These are phyloP conservation scores for Aurelia coerulea DNA, from an alignment of 30 jellyfish, hydroid and myxozoan genomes.

Conservation along the genomic window DNA sequence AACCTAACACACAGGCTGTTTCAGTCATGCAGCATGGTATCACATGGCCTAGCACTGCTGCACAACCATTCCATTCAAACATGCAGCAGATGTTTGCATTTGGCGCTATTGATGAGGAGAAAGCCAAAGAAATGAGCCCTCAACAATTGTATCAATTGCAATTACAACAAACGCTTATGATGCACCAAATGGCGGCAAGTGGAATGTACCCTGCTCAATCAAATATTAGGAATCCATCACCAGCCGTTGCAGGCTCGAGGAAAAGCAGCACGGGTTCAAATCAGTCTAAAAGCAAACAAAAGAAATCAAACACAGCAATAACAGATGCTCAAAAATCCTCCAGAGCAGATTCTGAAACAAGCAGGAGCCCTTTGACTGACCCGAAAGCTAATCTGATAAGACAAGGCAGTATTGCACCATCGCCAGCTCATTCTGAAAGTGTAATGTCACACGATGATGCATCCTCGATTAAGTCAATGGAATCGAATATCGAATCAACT, in stretches of 20 bases:
- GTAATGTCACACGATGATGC: not conserved
- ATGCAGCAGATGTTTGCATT: constrained; percentile 61
- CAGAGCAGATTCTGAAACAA: not conserved
- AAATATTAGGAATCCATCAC: constrained; percentile 34
- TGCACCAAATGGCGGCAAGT: constrained; percentile 77
- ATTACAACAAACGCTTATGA: constrained; percentile 59
- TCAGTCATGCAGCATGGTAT: constrained; percentile 66
- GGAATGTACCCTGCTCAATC: constrained; percentile 51
- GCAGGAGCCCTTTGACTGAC: not conserved
- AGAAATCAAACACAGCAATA: constrained; percentile 10
- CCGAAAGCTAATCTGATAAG: not conserved
- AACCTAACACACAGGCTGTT: constrained; percentile 51
- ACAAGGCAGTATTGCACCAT: not conserved
- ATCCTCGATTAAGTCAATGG: no score
- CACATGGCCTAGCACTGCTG: constrained; percentile 63
- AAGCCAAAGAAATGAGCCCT: constrained; percentile 67
- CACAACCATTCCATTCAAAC: constrained; percentile 20
- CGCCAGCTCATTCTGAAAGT: not conserved
- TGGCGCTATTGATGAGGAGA: constrained; percentile 66
- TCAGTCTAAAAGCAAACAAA: constrained; percentile 31
- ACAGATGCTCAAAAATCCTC: not conserved
- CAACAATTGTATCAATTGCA: constrained; percentile 73
- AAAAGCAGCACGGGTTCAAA: constrained; percentile 33
- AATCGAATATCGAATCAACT: no score
- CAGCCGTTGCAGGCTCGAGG: constrained; percentile 49